Conservation (phyloP, 2,888 invertebrate genomes). For the Dynastes tityus region DNA sequence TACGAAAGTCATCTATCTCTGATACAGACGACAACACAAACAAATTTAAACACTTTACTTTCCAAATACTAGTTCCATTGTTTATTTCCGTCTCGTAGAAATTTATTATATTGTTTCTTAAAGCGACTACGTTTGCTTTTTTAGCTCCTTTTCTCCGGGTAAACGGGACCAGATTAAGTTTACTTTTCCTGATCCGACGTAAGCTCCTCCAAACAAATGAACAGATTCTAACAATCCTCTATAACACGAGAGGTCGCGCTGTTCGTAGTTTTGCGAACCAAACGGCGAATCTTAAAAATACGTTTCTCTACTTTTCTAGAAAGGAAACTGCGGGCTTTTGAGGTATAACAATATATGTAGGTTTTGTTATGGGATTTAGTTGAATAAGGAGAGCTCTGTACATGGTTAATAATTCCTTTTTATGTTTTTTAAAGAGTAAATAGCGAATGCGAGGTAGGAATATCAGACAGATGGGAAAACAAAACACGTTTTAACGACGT, state of each 20-base stretch:
- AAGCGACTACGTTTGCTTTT: conserved; percentile 31
- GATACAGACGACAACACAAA: not conserved
- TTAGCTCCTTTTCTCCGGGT: conserved; percentile 14
- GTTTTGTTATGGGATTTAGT: too few species aligned
- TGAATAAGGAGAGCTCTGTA: too few species aligned
- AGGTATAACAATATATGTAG: too few species aligned
- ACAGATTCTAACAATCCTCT: conserved; percentile 28
- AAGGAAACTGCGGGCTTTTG: too few species aligned
- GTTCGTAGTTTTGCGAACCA: not conserved
- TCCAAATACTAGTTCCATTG: conserved; percentile 20
- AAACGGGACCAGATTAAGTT: conserved; percentile 33
- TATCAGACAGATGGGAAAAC: too few species aligned
- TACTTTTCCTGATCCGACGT: conserved; percentile 36
- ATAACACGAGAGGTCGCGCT: conserved; percentile 7
- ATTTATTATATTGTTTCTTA: conserved; percentile 38
- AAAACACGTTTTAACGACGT: too few species aligned
- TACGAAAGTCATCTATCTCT: too few species aligned
- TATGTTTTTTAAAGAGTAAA: too few species aligned
- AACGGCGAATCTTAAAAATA: conserved; percentile 15
- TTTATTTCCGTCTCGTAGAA: conserved; percentile 24
- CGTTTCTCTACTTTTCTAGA: too few species aligned
- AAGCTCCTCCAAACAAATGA: conserved; percentile 37
- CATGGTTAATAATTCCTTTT: too few species aligned
- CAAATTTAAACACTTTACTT: conserved; percentile 26
- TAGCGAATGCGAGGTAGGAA: too few species aligned